Conservation (phyloP, 2,797 vertebrate species). For the Pseudochaenichthys georgianus region DNA sequence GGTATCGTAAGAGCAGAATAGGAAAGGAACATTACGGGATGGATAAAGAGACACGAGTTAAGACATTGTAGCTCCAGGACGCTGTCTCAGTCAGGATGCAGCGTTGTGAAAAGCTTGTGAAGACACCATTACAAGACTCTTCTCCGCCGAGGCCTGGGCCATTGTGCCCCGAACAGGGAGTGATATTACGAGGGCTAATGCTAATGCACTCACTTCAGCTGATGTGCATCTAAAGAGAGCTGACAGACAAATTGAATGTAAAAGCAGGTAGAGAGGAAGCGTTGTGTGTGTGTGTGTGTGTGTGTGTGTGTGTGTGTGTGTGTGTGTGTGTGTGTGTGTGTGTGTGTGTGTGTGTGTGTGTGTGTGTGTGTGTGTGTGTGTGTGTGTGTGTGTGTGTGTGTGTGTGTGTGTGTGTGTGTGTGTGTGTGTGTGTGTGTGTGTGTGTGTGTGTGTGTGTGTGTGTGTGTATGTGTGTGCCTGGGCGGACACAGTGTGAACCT, state of each 20-base stretch:
- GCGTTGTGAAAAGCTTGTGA: constrained; percentile 41
- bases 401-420: constrained; percentile 19
- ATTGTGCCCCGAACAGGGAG: constrained; percentile 35
- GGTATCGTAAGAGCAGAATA: constrained; percentile 52
- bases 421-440: constrained; percentile 25
- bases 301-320: constrained; percentile 25
- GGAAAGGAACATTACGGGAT: constrained; percentile 57
- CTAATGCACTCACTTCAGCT: constrained; percentile 70
- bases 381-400: constrained; percentile 19
- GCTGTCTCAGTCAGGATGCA: constrained; percentile 34
- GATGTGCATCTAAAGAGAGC: constrained; percentile 69
- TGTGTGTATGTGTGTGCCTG: not conserved
- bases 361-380: not conserved
- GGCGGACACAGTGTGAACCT: constrained; percentile 16
- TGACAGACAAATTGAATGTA: constrained; percentile 64
- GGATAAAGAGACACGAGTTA: constrained; percentile 56
- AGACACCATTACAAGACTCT: constrained; percentile 40
- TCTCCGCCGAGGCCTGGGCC: constrained; percentile 27
- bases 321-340: constrained; percentile 22
- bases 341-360: constrained; percentile 22
- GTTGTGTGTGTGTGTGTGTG: constrained; percentile 22
- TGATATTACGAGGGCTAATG: constrained; percentile 57
- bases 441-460: constrained; percentile 22
- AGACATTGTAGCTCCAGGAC: constrained; percentile 48
- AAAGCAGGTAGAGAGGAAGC: constrained; percentile 56